Percentiles rank a stretch among this genome's conserved stretches.
These are phyloP conservation scores for Drosophila cognata DNA, from an alignment of 2,888 invertebrate genomes.

Conservation along the genomic window DNA sequence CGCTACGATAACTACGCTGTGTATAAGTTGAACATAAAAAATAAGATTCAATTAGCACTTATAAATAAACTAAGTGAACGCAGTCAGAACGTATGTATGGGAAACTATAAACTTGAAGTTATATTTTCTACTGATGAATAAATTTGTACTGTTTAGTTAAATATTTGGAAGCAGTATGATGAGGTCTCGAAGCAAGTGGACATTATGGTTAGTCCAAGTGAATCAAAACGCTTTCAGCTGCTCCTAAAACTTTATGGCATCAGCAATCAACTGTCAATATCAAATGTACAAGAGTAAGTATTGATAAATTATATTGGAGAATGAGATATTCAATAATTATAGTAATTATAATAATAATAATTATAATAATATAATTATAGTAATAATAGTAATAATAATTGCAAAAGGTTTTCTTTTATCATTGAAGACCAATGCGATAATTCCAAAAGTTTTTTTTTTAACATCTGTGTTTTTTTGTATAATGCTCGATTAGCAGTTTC, in stretches of 20 bases:
- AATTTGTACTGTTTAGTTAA: slow-evolving; percentile 56
- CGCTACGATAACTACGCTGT: slow-evolving; percentile 83
- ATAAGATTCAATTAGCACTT: slow-evolving; percentile 85
- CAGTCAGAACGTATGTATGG: slow-evolving; percentile 38
- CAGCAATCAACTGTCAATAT: slow-evolving; percentile 85
- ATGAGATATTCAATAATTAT: background rate
- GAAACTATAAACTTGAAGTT: background rate
- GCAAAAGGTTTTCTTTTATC: background rate
- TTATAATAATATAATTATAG: no score
- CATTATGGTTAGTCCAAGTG: slow-evolving; percentile 88
- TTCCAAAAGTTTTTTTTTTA: background rate
- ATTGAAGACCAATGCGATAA: background rate
- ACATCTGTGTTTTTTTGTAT: background rate
- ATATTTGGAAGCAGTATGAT: slow-evolving; percentile 81
- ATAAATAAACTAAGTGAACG: slow-evolving; percentile 69
- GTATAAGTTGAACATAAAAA: slow-evolving; percentile 84
- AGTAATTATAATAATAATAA: no score
- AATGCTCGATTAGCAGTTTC: slow-evolving; percentile 20
- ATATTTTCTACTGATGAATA: background rate
- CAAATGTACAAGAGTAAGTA: slow-evolving; percentile 88
- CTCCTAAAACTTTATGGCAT: slow-evolving; percentile 84
- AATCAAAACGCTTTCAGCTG: slow-evolving; percentile 85
- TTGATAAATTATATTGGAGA: background rate
- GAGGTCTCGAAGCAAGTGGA: slow-evolving; percentile 84
- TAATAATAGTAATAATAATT: no score